phyloP scores from a whole-genome alignment of 2,797 vertebrate species.

The Mus minutoides region DNA sequence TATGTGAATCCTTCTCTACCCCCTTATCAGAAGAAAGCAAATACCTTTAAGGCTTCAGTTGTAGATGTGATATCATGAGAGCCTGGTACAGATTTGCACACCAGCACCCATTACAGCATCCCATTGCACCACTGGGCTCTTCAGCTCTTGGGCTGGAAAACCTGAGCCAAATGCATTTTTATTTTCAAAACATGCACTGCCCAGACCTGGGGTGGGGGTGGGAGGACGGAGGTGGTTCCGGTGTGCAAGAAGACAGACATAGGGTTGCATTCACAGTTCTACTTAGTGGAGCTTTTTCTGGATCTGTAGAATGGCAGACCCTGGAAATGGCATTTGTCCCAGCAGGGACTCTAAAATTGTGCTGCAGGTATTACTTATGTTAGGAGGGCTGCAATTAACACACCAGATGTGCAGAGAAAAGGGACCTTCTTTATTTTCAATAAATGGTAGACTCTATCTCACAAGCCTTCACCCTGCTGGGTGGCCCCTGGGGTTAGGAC shows the following conservation, averaged over 20 bases:
- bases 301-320: neutral
- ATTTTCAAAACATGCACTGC: slow-evolving; percentile 60
- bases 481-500: neutral
- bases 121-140: slow-evolving; percentile 67
- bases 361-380: slow-evolving; percentile 22
- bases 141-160: slow-evolving; percentile 35
- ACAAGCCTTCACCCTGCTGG: neutral
- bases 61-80: slow-evolving; percentile 71
- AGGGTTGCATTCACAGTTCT: neutral
- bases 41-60: slow-evolving; percentile 53
- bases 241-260: slow-evolving; percentile 29
- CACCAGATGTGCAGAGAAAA: slow-evolving; percentile 31
- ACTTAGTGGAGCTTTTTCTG: slow-evolving; percentile 23
- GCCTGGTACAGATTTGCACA: slow-evolving; percentile 66
- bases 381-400: slow-evolving; percentile 50
- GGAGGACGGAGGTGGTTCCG: neutral
- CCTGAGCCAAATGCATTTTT: slow-evolving; percentile 48
- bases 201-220: neutral
- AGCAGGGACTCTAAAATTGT: slow-evolving; percentile 37
- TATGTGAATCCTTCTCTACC: slow-evolving; percentile 45
- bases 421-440: slow-evolving; percentile 53
- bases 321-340: slow-evolving; percentile 36
- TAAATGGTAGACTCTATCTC: slow-evolving; percentile 44
- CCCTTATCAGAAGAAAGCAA: slow-evolving; percentile 42
- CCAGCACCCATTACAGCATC: too few relatives aligned